Base-by-base conservation (phyloP, 1,140 invertebrate species). In the Saccostrea glomerata region DNA sequence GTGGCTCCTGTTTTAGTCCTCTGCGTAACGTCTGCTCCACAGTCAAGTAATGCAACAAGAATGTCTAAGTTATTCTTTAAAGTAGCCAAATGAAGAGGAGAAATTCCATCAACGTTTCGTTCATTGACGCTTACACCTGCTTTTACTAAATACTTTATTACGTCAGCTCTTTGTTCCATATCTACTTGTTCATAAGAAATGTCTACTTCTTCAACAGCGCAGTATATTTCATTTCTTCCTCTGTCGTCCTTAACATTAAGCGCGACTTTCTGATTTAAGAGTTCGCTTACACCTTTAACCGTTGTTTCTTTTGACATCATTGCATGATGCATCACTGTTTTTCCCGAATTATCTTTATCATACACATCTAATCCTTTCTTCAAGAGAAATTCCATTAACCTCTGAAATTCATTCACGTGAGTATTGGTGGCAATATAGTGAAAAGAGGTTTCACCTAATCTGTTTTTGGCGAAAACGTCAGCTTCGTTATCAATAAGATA, bases 141-240 rank as follows among this genome's bases (percentile, higher is more conserved):
- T 15, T 84, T 25, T 11, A 25, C 40, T 54, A 84, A 36, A 54
- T 25, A 84, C 13, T 47, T 84, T 36, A 84, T 84, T 7, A 84
- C 40, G 7, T 84, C 82, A 11, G 55, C 82, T 20, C 82, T 47
- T 54, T 36, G 20, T 23, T 84, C 82, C 15, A 77, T 12, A 13
- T 36, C 25, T 25, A 12, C 15, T 40, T 77, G 70, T 4, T 36
- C 25, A 30, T 77, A 77, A 30, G 23, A 12, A 11, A 84, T 54
- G 40, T 84, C 82, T 20, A 84, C 82, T 56, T 84, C 36, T 54
- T 84, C 82, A 5, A 84, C 82, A 23, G 82, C 82, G 54, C 55
- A 56, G 12, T 23, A 84, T 6, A 84, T 84, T 84, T 84, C 82
- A 84, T 84, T 84, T 84, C 47, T 56, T 4, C 82, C 82, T 84